Conservation (phyloP, 2,797 vertebrate genomes). For the Mycteria americana region DNA sequence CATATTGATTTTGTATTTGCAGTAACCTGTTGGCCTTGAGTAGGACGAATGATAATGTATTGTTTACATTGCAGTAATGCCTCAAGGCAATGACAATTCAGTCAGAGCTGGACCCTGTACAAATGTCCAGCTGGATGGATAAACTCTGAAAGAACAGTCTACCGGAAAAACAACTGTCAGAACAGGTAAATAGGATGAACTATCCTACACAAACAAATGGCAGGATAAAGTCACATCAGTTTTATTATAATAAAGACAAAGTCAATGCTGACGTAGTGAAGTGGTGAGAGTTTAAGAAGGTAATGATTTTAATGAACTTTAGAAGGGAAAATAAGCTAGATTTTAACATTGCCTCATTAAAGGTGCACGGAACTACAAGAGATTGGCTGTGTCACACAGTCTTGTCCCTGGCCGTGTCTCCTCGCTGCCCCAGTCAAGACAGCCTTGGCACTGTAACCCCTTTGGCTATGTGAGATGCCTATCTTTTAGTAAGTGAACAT, state of each 20-base stretch:
- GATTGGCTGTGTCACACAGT: not conserved
- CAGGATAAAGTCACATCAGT: not conserved
- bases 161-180: not conserved
- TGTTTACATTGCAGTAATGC: not conserved
- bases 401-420: not conserved
- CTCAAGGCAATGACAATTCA: not conserved
- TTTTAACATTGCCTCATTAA: not conserved
- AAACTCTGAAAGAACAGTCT: not conserved
- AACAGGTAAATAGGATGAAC: not conserved
- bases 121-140: slow-evolving; percentile 11
- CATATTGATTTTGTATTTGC: slow-evolving; percentile 18
- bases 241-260: not conserved
- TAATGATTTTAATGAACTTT: not conserved
- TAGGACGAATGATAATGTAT: not conserved
- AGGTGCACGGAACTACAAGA: not conserved
- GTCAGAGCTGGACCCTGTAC: not conserved
- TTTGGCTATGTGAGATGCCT: not conserved
- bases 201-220: not conserved
- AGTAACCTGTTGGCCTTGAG: not conserved
- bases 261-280: not conserved
- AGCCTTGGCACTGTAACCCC: not conserved
- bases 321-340: not conserved
- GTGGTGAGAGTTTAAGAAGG: not conserved
- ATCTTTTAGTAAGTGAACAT: not conserved
- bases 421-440: not conserved